A percentile compares a stretch with the other conserved stretches of the same genome.
Conservation (phyloP, 2,797 vertebrate genomes). For the Myotis daubentonii region DNA sequence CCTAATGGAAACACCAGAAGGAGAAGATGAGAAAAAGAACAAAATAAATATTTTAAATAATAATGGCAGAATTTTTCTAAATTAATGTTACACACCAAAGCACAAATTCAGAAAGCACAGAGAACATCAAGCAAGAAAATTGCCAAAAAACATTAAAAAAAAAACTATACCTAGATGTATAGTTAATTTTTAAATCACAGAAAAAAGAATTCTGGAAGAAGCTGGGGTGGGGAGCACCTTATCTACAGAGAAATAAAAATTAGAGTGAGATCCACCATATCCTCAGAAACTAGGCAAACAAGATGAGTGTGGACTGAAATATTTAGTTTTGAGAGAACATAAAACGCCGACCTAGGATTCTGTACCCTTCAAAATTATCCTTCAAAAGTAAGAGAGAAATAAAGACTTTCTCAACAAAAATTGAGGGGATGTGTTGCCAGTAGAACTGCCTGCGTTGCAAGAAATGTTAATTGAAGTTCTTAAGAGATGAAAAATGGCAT, state of each 20-base stretch:
- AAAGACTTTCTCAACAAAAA: not conserved
- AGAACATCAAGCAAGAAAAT: not conserved
- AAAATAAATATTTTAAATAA: not conserved
- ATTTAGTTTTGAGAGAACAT: not conserved
- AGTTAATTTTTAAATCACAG: not conserved
- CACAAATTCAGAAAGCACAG: not conserved
- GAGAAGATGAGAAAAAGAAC: not conserved
- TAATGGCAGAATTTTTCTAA: not conserved
- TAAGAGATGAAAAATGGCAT: not conserved
- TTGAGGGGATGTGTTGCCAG: not conserved
- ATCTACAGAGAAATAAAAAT: not conserved
- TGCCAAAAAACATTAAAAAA: not conserved
- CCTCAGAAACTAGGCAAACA: not conserved
- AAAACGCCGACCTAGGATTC: not conserved
- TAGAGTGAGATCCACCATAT: not conserved
- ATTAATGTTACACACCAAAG: not conserved
- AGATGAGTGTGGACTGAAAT: not conserved
- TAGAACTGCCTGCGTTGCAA: not conserved
- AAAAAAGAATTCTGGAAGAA: not conserved
- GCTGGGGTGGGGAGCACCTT: not conserved
- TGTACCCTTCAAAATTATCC: not conserved
- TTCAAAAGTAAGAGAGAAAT: not conserved
- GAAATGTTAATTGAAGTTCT: not conserved
- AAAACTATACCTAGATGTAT: not conserved
- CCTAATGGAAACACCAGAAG: not conserved